Evolutionary conservation across 2,113 vertebrate species (phyloP), one percentile per base, ranked within the genome.

Genomic region (Cromileptes altivelis): DNA sequence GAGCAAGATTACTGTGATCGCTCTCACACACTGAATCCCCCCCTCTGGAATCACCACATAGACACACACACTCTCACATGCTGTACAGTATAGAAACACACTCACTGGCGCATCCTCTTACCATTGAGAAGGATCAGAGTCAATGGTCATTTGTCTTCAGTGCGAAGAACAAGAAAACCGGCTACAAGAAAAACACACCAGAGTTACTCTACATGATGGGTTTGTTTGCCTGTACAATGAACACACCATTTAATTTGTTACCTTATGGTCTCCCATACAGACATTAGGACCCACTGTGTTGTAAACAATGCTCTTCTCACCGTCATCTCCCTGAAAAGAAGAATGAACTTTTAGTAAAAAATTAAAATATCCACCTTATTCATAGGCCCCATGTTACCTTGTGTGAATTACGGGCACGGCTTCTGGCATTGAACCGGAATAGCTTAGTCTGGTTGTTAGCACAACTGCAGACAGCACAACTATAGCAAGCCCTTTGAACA

Each of bases 201-300:
- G 70, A 84, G 71, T 82, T 50, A 81, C 15, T 52, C 42, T 27
- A 47, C 18, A 19, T 30, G 15, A 19, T 33, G 23, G 45, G 17
- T 63, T 62, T 42, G 49, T 70, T 76, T n/a, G 19, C 1, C 64
- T 57, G 27, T 2, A 65, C 17, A 33, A 70, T 4, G 8, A 12
- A 17, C 7, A 55, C 8, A 9, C 0, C 79, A 4, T 33, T 72
- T 0, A 42, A 49, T 12, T 19, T 12, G 30, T 91, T 90, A 96
- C 96, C 95, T 97, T 97, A 85, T 97, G 96, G 91, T 97, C 96
- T 73, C 96, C 96, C 96, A 96, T 96, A 47, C 96, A 97, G 75
- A 96, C 91, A 6, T 94, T 91, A 25, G 92, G 84, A 60, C 96
- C 96, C 78, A 97, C 78, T 10, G 94, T 95, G 91, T 96, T 89